phyloP scores from a whole-genome alignment of 2,113 vertebrate genomes.

The Zosterops lateralis region DNA sequence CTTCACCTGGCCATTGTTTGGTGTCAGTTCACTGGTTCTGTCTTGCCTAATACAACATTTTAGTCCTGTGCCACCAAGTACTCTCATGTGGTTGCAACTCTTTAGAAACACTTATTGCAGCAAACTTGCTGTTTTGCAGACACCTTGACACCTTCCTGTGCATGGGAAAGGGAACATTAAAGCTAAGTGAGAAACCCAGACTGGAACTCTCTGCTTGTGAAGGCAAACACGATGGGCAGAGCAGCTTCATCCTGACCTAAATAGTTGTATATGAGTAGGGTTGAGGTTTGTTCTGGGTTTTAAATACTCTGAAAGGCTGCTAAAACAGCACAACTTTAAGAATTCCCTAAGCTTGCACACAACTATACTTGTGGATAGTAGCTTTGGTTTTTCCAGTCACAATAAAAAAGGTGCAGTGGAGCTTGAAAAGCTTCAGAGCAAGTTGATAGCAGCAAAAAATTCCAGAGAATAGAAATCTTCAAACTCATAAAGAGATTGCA shows the following conservation, averaged over 20 bases:
- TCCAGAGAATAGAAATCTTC: neutral
- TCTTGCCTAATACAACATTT: neutral
- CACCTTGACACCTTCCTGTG: neutral
- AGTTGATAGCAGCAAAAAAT: neutral
- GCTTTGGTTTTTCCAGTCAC: neutral
- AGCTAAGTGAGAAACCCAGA: neutral
- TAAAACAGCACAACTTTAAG: neutral
- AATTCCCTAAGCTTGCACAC: neutral
- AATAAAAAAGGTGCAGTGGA: neutral
- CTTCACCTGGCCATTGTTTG: neutral
- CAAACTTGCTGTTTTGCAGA: neutral
- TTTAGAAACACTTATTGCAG: neutral
- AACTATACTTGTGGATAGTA: neutral
- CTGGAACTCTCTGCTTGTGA: neutral
- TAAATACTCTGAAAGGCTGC: neutral
- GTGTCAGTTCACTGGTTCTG: neutral
- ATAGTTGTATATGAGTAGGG: neutral
- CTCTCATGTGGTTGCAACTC: neutral
- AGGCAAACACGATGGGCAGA: neutral
- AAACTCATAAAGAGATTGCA: neutral
- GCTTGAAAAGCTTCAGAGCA: neutral
- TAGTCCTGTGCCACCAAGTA: neutral
- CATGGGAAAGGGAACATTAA: neutral
- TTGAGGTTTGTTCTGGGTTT: neutral
- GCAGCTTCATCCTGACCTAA: neutral